Conservation (phyloP, 64 coral and sea anemone genomes). For the Porites lutea region DNA sequence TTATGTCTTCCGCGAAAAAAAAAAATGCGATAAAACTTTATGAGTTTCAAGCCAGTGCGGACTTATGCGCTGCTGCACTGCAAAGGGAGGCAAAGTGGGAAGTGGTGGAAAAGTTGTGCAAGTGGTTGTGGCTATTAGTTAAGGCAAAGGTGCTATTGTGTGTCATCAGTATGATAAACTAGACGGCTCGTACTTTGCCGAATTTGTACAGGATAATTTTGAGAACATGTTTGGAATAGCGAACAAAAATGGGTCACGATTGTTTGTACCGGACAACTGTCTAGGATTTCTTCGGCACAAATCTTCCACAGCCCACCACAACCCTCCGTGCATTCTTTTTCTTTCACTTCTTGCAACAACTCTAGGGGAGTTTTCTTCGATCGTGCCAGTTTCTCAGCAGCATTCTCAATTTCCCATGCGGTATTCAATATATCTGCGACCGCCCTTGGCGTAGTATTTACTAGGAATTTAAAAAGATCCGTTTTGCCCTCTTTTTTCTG, state of each 20-base stretch:
- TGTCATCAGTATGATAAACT: slow-evolving; percentile 40
- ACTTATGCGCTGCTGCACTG: slow-evolving; percentile 33
- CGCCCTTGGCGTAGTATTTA: neutral
- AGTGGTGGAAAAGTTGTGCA: slow-evolving; percentile 25
- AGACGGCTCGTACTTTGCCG: slow-evolving; percentile 46
- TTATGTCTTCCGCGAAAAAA: no score
- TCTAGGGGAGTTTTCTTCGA: no score
- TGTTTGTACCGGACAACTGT: no score
- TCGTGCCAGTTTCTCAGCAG: neutral
- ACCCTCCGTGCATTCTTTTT: neutral
- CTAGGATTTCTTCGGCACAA: neutral
- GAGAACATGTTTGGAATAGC: slow-evolving; percentile 41
- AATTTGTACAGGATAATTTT: slow-evolving; percentile 66
- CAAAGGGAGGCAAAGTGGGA: slow-evolving; percentile 58
- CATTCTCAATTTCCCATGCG: neutral
- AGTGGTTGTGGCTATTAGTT: slow-evolving; percentile 35
- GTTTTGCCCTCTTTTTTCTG: no score
- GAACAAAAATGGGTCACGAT: neutral
- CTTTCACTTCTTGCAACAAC: neutral
- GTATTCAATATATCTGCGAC: neutral
- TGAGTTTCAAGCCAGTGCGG: slow-evolving; percentile 53
- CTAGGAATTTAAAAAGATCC: neutral
- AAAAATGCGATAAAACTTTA: no score
- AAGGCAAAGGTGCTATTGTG: slow-evolving; percentile 24
- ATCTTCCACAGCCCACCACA: neutral